These are phyloP conservation scores for Thelaira solivaga DNA, from an alignment of 2,888 invertebrate genomes.

Conservation along the genomic window DNA sequence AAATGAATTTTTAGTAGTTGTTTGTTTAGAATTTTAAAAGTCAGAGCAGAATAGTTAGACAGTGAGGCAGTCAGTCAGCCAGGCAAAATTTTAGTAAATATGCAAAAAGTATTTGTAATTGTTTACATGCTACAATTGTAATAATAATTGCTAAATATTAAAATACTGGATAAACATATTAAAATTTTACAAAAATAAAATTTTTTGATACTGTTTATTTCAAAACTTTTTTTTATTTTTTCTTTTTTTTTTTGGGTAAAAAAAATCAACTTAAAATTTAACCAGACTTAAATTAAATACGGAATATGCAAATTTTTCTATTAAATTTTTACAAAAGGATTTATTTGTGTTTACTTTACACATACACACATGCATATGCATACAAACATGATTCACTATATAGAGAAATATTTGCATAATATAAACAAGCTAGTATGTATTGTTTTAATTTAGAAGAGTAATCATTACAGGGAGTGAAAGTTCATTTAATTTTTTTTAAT, in stretches of 20 bases:
- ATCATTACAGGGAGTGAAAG: no score
- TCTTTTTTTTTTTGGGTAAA: neutral
- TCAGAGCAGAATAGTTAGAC: neutral
- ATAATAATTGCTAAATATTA: slow-evolving; percentile 59
- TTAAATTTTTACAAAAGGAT: neutral
- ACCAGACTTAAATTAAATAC: slow-evolving; percentile 36
- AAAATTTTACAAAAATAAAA: slow-evolving; percentile 31
- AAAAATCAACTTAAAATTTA: slow-evolving; percentile 25
- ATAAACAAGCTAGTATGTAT: slow-evolving; percentile 5
- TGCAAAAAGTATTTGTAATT: slow-evolving; percentile 30
- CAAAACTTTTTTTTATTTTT: neutral
- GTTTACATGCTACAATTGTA: slow-evolving; percentile 42
- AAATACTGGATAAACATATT: slow-evolving; percentile 57
- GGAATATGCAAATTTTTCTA: slow-evolving; percentile 56
- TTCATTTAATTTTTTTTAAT: no score
- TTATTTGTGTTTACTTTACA: slow-evolving; percentile 48
- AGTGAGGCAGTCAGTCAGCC: neutral
- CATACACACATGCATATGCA: slow-evolving; percentile 8
- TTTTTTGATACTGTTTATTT: slow-evolving; percentile 7
- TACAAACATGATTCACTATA: no score
- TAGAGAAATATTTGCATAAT: slow-evolving; percentile 50
- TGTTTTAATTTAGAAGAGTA: slow-evolving; percentile 10
- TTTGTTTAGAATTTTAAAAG: slow-evolving; percentile 16
- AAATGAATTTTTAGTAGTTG: slow-evolving; percentile 13
- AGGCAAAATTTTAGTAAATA: neutral